Evolutionary conservation across 2,797 vertebrate genomes (phyloP).

Genomic region (Acanthiza pusilla): DNA sequence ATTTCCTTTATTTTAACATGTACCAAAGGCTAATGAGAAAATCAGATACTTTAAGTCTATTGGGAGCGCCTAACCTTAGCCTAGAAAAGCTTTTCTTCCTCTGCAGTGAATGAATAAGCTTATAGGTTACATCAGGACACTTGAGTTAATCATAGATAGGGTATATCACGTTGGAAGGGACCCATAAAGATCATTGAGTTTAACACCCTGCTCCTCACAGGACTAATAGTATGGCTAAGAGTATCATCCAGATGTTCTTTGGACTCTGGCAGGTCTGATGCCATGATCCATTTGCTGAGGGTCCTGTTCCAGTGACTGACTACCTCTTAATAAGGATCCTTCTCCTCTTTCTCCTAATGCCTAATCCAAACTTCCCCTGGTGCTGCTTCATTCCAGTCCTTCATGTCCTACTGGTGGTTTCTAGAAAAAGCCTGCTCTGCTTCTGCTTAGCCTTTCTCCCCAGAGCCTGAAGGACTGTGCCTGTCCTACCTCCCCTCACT

Average conservation of each 20-base stretch:
- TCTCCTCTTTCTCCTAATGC: neutral
- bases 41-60: neutral
- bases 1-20: neutral
- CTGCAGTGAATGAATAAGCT: neutral
- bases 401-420: rapidly evolving
- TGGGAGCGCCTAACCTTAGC: neutral
- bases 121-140: neutral
- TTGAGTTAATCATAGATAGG: neutral
- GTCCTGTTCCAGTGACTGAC: neutral
- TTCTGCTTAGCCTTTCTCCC: neutral
- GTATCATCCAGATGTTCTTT: neutral
- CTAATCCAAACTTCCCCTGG: neutral
- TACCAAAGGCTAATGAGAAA: neutral
- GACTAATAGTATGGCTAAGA: neutral
- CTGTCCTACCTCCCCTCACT: neutral
- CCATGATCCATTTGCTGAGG: neutral
- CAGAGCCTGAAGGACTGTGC: rapidly evolving
- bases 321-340: neutral
- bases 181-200: neutral
- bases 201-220: neutral
- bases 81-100: neutral
- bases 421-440: neutral
- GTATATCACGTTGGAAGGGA: neutral
- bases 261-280: neutral
- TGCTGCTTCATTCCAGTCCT: neutral